Evolutionary conservation across 2,888 invertebrate species (phyloP).

Genomic region (Yponomeuta malinellus): DNA sequence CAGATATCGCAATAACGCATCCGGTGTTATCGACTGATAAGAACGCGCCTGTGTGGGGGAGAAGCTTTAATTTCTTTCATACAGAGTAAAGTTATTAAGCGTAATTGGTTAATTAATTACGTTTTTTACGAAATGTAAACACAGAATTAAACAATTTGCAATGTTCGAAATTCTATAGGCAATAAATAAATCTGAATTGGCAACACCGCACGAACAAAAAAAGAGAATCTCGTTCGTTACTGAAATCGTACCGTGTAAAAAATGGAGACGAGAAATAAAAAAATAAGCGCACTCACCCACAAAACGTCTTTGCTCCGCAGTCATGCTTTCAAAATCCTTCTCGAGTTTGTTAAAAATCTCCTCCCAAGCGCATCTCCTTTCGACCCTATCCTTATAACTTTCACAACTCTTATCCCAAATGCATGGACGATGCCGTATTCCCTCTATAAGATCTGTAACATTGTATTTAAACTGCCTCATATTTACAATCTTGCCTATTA

Average conservation of each 20-base stretch:
- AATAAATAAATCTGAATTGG: too few relatives aligned
- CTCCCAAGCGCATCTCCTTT: slow-evolving; percentile 57
- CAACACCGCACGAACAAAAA: too few relatives aligned
- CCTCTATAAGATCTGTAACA: slow-evolving; percentile 43
- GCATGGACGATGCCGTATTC: slow-evolving; percentile 48
- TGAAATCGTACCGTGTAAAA: background rate
- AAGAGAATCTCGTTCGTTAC: background rate
- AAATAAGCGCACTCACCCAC: slow-evolving; percentile 37
- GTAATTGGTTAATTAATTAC: too few relatives aligned
- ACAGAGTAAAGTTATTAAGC: too few relatives aligned
- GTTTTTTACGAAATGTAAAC: too few relatives aligned
- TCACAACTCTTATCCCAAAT: slow-evolving; percentile 62
- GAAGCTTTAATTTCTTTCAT: too few relatives aligned
- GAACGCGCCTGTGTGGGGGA: too few relatives aligned
- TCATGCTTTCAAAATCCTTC: slow-evolving; percentile 47
- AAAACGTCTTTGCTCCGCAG: slow-evolving; percentile 43
- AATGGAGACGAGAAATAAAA: slow-evolving; percentile 19
- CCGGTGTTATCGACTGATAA: too few relatives aligned
- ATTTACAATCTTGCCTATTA: background rate
- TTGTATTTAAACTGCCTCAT: slow-evolving; percentile 55
- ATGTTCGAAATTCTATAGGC: too few relatives aligned
- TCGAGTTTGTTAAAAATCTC: slow-evolving; percentile 54
- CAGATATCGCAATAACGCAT: too few relatives aligned
- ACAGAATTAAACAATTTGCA: too few relatives aligned
- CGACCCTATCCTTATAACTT: slow-evolving; percentile 56